Conservation (phyloP, 2,113 vertebrate genomes). For the Lasiurus borealis region DNA sequence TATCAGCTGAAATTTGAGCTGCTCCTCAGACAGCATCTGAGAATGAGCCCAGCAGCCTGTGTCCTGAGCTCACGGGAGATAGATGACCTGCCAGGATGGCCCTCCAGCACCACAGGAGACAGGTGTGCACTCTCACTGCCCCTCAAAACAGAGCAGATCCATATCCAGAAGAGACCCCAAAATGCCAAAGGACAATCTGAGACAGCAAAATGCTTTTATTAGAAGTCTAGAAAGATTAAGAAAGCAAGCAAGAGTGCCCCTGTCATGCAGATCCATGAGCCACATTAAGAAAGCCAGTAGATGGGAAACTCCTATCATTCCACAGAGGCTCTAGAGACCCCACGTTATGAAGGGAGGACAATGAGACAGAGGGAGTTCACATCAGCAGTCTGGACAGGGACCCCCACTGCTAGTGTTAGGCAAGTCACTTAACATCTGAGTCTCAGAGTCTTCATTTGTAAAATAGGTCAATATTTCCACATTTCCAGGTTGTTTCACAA, state of each 20-base stretch:
- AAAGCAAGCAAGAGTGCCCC: background rate
- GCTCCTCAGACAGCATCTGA: background rate
- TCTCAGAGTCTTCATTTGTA: background rate
- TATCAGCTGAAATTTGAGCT: background rate
- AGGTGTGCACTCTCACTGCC: fast-evolving
- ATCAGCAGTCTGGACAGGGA: background rate
- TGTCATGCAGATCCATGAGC: background rate
- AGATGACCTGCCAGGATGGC: background rate
- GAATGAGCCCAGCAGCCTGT: fast-evolving
- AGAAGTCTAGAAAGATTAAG: background rate
- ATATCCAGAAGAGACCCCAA: background rate
- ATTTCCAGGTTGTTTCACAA: background rate
- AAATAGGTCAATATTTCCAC: background rate
- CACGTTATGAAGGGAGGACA: fast-evolving
- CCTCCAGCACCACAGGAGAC: background rate
- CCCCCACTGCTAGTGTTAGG: background rate
- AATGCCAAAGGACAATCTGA: background rate
- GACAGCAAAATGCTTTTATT: background rate
- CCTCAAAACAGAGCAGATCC: background rate
- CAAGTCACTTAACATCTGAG: background rate
- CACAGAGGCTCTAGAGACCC: background rate
- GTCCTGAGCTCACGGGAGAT: background rate
- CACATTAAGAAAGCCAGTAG: background rate
- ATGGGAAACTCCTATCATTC: fast-evolving
- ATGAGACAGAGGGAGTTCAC: background rate